A percentile compares a stretch with the other conserved stretches of the same genome.
Evolutionary conservation across 2,113 vertebrate genomes (phyloP).

Genomic region (Tragelaphus scriptus): DNA sequence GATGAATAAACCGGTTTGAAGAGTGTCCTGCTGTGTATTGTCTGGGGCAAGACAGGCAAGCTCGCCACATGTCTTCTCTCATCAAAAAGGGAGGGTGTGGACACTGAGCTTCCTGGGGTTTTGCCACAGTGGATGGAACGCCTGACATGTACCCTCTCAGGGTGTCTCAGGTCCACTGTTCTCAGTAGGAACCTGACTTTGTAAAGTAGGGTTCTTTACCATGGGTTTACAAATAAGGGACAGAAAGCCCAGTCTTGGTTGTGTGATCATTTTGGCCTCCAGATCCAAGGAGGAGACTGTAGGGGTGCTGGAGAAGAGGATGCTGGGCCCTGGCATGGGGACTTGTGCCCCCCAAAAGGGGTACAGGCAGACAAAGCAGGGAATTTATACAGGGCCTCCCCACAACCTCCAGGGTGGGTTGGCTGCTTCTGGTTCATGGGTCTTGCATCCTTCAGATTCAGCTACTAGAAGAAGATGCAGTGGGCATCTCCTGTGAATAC

Average conservation of each 20-base stretch:
- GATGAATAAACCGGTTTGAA: background rate
- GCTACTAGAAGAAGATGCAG: background rate
- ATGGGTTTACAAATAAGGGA: background rate
- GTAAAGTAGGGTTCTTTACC: background rate
- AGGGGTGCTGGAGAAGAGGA: background rate
- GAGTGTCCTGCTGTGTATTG: background rate
- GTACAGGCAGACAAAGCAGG: fast-evolving
- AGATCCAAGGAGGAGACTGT: fast-evolving
- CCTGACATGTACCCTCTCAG: fast-evolving
- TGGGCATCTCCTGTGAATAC: fast-evolving
- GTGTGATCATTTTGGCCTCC: too few species aligned
- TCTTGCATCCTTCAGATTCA: background rate
- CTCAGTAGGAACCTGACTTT: fast-evolving
- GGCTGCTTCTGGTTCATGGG: background rate
- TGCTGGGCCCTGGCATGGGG: fast-evolving
- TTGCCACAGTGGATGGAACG: fast-evolving
- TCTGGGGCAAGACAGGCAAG: background rate
- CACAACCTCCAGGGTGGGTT: fast-evolving
- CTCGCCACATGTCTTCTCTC: background rate
- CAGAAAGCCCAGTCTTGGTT: background rate
- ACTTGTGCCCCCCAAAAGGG: fast-evolving
- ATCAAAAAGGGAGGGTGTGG: fast-evolving
- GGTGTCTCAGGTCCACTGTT: fast-evolving
- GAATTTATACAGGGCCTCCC: fast-evolving
- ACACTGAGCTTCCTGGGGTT: background rate